These are phyloP conservation scores for Denticeps clupeoides DNA, from an alignment of 2,797 vertebrate genomes.

Conservation along the genomic window DNA sequence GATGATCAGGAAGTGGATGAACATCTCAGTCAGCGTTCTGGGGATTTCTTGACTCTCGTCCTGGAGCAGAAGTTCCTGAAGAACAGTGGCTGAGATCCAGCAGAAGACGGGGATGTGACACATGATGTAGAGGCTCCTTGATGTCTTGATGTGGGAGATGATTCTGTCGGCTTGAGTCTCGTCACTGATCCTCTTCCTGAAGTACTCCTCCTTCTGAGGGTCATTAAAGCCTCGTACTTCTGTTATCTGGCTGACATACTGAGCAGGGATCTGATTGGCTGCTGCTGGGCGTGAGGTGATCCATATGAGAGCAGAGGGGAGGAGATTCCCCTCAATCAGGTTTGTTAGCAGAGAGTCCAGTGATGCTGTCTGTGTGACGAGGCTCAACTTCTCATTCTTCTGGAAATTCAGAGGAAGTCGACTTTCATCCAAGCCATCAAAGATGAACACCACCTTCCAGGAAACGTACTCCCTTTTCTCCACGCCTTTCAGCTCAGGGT, in stretches of 20 bases:
- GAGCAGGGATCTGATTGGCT: conserved; percentile 15
- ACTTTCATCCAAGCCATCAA: background rate
- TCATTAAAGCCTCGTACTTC: conserved; percentile 26
- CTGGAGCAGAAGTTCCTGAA: conserved; percentile 10
- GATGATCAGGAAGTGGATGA: conserved; percentile 22
- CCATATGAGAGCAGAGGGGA: conserved; percentile 20
- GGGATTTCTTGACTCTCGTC: background rate
- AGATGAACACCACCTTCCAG: background rate
- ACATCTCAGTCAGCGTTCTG: conserved; percentile 20
- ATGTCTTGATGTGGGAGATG: conserved; percentile 11
- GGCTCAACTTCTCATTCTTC: background rate
- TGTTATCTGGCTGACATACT: conserved; percentile 15
- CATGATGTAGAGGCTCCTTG: conserved; percentile 25
- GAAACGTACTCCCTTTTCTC: background rate
- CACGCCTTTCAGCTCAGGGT: background rate
- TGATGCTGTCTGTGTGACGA: conserved; percentile 1
- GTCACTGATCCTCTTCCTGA: conserved; percentile 13
- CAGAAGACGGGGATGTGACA: conserved; percentile 28
- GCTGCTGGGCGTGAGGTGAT: conserved; percentile 24
- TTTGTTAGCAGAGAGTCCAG: conserved; percentile 15
- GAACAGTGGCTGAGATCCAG: conserved; percentile 23
- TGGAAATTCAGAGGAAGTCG: background rate
- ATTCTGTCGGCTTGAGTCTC: background rate
- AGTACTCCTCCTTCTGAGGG: conserved; percentile 22
- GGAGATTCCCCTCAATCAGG: conserved; percentile 16